phyloP scores from a whole-genome alignment of 2,888 invertebrate genomes.

The Zaprionus obscuricornis region DNA sequence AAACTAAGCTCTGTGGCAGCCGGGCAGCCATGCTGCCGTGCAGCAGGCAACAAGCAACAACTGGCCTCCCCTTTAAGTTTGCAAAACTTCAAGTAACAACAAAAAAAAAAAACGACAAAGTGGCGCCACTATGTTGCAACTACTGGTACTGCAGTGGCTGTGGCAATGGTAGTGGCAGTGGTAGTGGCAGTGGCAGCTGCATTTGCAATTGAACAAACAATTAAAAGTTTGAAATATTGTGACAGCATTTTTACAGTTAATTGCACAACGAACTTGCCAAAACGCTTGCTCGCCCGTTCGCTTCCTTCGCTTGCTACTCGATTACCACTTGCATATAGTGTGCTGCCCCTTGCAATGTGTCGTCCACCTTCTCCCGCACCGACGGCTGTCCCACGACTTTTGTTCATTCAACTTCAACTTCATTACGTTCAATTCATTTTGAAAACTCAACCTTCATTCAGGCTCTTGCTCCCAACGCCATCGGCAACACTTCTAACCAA shows the following conservation, averaged over 20 bases:
- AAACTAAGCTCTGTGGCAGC: neutral
- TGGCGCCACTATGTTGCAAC: constrained; percentile 36
- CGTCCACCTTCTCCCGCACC: neutral
- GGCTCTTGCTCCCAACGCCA: neutral
- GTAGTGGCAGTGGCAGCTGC: constrained; percentile 28
- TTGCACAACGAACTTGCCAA: constrained; percentile 47
- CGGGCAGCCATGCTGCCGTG: neutral
- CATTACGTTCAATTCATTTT: constrained; percentile 55
- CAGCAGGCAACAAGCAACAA: neutral
- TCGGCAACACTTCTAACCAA: too few species aligned
- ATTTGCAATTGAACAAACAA: constrained; percentile 70
- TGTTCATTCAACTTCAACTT: constrained; percentile 41
- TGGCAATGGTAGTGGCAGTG: neutral
- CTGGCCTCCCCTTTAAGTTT: constrained; percentile 16
- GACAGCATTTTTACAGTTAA: constrained; percentile 72
- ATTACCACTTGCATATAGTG: constrained; percentile 15
- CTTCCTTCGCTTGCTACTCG: too few species aligned
- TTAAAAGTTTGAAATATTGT: constrained; percentile 75
- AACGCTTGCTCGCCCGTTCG: neutral
- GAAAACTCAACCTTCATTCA: constrained; percentile 26
- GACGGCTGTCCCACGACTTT: too few species aligned
- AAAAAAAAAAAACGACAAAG: constrained; percentile 17
- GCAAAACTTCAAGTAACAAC: constrained; percentile 15
- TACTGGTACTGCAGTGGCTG: too few species aligned
- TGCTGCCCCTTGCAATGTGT: neutral